These are phyloP conservation scores for Enteromius radiatus DNA, from an alignment of 2,797 vertebrate genomes.

Conservation along the genomic window DNA sequence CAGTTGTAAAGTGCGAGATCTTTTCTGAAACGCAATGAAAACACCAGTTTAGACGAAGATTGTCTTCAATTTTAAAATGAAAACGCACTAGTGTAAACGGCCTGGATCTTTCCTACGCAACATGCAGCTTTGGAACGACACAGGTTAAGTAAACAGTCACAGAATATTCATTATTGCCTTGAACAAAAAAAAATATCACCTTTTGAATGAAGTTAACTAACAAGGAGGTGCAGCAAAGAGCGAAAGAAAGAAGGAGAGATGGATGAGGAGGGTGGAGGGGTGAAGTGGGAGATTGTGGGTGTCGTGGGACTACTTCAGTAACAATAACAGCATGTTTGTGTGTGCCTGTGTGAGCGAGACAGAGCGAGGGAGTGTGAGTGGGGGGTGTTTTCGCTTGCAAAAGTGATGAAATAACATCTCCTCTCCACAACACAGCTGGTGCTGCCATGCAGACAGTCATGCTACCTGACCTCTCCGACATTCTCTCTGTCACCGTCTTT, in stretches of 20 bases:
- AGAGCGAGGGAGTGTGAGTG: conserved; percentile 65
- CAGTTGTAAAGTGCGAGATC: neutral
- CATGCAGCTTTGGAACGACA: neutral
- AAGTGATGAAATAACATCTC: conserved; percentile 87
- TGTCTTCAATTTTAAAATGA: neutral
- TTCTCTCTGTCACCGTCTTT: conserved; percentile 60
- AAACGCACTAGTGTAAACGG: neutral
- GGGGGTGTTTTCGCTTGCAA: conserved; percentile 77
- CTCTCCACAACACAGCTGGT: conserved; percentile 80
- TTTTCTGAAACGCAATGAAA: neutral
- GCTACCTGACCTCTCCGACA: conserved; percentile 76
- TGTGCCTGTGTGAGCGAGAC: conserved; percentile 55
- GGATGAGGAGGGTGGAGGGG: conserved; percentile 61
- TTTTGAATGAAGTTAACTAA: conserved; percentile 60
- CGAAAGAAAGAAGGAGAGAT: conserved; percentile 77
- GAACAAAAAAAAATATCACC: neutral
- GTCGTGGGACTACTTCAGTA: conserved; percentile 83
- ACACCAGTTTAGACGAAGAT: neutral
- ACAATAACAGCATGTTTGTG: conserved; percentile 82
- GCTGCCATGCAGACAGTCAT: conserved; percentile 73
- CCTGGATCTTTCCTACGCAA: neutral
- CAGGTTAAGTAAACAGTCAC: neutral
- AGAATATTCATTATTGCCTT: neutral
- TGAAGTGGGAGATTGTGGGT: conserved; percentile 81
- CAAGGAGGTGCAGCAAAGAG: conserved; percentile 72